phyloP scores from a whole-genome alignment of 2,113 vertebrate species.

The Poeciliopsis turrubarensis region DNA sequence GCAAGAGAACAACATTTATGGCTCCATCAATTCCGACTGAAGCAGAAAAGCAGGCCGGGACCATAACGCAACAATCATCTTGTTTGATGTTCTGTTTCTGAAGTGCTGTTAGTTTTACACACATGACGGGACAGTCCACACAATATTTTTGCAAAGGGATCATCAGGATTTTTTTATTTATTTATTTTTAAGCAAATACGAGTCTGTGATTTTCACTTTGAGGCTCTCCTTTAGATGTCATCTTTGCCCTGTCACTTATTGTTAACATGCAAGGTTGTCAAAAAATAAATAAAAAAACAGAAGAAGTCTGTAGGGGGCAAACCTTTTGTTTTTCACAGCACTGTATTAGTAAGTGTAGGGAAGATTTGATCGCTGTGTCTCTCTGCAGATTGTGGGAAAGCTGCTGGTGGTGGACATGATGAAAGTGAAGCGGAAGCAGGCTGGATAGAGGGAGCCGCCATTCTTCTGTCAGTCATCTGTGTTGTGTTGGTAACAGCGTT shows the following conservation, averaged over 20 bases:
- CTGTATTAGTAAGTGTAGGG: neutral
- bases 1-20: neutral
- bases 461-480: constrained; percentile 95
- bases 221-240: neutral
- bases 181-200: neutral
- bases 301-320: neutral
- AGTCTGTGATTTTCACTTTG: neutral
- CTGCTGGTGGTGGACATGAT: constrained; percentile 86
- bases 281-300: neutral
- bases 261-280: neutral
- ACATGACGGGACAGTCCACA: neutral
- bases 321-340: neutral
- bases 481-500: constrained; percentile 98
- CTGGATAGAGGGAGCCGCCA: constrained; percentile 98
- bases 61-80: neutral
- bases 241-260: neutral
- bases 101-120: neutral
- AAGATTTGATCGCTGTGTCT: neutral
- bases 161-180: neutral
- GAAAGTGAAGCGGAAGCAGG: constrained; percentile 93
- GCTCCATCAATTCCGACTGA: neutral
- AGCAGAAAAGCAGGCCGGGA: neutral
- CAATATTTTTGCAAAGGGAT: neutral
- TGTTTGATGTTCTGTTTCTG: neutral
- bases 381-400: constrained; percentile 88